Evolutionary conservation across 2,113 vertebrate species (phyloP).

Genomic region (Dunckerocampus dactyliophorus): DNA sequence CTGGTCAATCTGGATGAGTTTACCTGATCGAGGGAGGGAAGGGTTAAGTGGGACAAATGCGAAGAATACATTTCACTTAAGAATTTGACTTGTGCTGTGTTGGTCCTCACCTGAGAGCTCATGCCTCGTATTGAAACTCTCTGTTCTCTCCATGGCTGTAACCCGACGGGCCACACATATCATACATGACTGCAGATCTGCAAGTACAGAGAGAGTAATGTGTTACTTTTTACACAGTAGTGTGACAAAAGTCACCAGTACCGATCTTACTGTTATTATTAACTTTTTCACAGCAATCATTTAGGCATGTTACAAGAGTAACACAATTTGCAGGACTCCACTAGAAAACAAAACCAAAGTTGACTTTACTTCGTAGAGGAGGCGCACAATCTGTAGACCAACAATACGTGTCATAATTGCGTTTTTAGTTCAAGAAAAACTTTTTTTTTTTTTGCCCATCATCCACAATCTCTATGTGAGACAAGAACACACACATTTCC

Average conservation of each 20-base stretch:
- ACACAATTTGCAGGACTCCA: neutral
- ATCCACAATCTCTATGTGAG: too few species aligned
- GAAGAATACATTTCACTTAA: slow-evolving; percentile 6
- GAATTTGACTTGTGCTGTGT: neutral
- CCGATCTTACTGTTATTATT: too few species aligned
- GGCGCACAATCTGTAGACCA: too few species aligned
- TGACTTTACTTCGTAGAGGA: too few species aligned
- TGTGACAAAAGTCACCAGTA: neutral
- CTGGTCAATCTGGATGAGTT: slow-evolving; percentile 95
- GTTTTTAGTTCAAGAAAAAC: too few species aligned
- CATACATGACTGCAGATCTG: slow-evolving; percentile 98
- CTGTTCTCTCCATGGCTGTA: slow-evolving; percentile 83
- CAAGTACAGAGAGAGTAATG: neutral
- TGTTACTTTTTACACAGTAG: neutral
- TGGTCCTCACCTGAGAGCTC: slow-evolving; percentile 87
- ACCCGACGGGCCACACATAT: slow-evolving; percentile 95
- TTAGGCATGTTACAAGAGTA: too few species aligned
- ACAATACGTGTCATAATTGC: too few species aligned
- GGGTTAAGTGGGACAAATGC: neutral
- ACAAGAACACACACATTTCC: too few species aligned
- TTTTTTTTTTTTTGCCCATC: too few species aligned
- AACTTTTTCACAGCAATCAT: too few species aligned
- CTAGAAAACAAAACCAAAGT: neutral
- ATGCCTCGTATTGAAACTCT: slow-evolving; percentile 93
- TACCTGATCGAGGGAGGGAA: slow-evolving; percentile 72